Percentiles rank a stretch among this genome's conserved stretches.
These are phyloP conservation scores for Drosophila ananassae DNA, from an alignment of 1,140 invertebrate genomes.

Conservation along the genomic window DNA sequence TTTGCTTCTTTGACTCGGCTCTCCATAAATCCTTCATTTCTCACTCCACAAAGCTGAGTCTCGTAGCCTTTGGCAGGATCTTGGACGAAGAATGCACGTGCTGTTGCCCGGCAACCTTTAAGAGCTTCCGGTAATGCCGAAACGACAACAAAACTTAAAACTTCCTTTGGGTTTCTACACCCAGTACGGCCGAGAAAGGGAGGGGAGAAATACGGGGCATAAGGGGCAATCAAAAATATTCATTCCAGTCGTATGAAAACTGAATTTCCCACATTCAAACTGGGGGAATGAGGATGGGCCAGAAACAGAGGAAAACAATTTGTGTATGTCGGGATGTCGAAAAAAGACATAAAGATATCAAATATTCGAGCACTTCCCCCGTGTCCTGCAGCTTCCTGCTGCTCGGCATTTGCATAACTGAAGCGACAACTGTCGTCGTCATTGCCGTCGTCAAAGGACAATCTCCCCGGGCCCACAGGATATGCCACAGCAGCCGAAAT, in stretches of 20 bases:
- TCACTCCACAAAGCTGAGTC: neutral
- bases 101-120: constrained; percentile 45
- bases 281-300: too few relatives aligned
- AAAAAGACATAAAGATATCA: constrained; percentile 42
- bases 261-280: neutral
- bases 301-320: constrained; percentile 43
- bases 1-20: neutral
- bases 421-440: constrained; percentile 40
- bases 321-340: constrained; percentile 24
- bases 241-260: constrained; percentile 9
- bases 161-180: constrained; percentile 42
- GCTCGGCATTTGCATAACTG: constrained; percentile 60
- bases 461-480: constrained; percentile 10
- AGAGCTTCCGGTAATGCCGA: constrained; percentile 53
- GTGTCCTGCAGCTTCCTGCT: constrained; percentile 4
- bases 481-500: constrained; percentile 5
- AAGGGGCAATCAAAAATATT: constrained; percentile 20
- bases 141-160: constrained; percentile 60
- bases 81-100: constrained; percentile 46
- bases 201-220: neutral
- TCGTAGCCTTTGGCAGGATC: constrained; percentile 24
- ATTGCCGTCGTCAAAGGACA: constrained; percentile 31
- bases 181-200: neutral
- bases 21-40: constrained; percentile 6
- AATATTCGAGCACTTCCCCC: constrained; percentile 39